Percentiles rank a stretch among this genome's conserved stretches.
Conservation (phyloP, 2,888 invertebrate genomes). For the Mesopsocus fuscifrons region DNA sequence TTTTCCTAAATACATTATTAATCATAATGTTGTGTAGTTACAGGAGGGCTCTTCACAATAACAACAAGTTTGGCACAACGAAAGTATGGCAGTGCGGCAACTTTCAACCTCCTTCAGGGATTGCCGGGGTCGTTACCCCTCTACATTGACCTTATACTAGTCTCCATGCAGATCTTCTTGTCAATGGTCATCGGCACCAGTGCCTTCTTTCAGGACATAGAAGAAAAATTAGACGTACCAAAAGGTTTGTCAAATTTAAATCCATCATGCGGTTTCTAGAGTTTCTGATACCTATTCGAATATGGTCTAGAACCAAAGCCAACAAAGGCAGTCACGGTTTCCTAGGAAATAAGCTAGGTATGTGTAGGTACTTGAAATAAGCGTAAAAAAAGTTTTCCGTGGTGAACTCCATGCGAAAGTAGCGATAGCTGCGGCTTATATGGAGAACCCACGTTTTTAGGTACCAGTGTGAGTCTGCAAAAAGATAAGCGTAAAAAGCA, state of each 20-base stretch:
- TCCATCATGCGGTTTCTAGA: no score
- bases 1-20: no score
- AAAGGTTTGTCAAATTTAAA: constrained; percentile 33
- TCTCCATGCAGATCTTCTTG: constrained; percentile 55
- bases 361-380: not conserved
- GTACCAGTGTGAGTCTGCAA: no score
- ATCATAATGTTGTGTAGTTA: no score
- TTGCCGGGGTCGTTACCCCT: constrained; percentile 42
- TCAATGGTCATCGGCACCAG: constrained; percentile 61
- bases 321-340: no score
- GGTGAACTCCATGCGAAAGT: not conserved
- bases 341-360: no score
- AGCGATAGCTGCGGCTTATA: not conserved
- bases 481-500: no score
- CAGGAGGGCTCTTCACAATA: constrained; percentile 40
- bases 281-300: no score
- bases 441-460: no score
- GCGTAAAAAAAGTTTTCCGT: not conserved
- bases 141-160: constrained; percentile 47
- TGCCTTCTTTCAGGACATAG: constrained; percentile 64
- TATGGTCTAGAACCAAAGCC: no score
- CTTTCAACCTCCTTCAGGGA: constrained; percentile 44
- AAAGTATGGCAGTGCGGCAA: constrained; percentile 40
- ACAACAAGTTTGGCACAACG: constrained; percentile 40
- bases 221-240: constrained; percentile 52